A percentile compares a stretch with the other conserved stretches of the same genome.
These are phyloP conservation scores for Scomber scombrus DNA, from an alignment of 2,113 vertebrate genomes.

Conservation along the genomic window DNA sequence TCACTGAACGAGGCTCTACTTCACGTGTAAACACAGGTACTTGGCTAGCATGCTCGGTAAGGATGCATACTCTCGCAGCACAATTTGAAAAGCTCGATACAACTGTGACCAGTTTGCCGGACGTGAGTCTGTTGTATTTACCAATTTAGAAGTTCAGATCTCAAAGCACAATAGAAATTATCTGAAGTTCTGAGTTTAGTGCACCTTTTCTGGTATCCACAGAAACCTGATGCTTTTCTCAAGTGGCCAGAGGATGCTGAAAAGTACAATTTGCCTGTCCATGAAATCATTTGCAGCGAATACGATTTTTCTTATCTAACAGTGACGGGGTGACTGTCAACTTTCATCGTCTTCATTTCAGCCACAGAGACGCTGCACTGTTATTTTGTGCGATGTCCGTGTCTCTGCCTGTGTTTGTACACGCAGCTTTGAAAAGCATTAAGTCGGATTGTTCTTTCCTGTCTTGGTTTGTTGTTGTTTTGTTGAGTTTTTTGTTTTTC, in stretches of 20 bases:
- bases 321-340: not conserved
- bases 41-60: not conserved
- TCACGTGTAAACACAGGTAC: slow-evolving; percentile 1
- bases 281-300: not conserved
- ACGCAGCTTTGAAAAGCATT: slow-evolving; percentile 26
- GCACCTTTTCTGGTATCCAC: not conserved
- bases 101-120: not conserved
- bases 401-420: slow-evolving; percentile 47
- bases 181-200: not conserved
- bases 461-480: slow-evolving; percentile 35
- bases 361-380: slow-evolving; percentile 37
- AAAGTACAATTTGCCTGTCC: not conserved
- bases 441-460: slow-evolving; percentile 33
- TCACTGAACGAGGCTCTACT: not conserved
- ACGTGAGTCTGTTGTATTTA: not conserved
- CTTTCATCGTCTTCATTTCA: not conserved
- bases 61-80: too few relatives aligned
- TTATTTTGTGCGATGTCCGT: not conserved
- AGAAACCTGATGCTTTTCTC: not conserved
- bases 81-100: not conserved
- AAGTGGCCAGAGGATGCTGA: too few relatives aligned
- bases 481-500: slow-evolving; percentile 1
- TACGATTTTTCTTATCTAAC: not conserved
- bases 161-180: not conserved
- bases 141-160: not conserved